Percentiles rank a stretch among this genome's conserved stretches.
These are phyloP conservation scores for Cuculus canorus DNA, from an alignment of 2,797 vertebrate genomes.

Conservation along the genomic window DNA sequence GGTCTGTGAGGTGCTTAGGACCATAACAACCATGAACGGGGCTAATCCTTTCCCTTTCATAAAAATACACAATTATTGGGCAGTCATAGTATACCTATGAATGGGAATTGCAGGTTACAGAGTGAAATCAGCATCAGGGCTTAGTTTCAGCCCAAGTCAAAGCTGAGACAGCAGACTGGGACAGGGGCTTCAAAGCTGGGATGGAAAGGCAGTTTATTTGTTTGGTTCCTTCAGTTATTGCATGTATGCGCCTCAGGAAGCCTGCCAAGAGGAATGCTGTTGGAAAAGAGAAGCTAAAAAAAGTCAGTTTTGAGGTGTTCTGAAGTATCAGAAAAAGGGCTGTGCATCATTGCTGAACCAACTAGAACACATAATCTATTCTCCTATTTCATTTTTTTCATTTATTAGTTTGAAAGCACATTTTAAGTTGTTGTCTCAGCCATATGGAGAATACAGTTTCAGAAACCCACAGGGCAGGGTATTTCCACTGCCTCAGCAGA, in stretches of 20 bases:
- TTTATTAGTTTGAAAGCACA: background rate
- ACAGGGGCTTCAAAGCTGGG: background rate
- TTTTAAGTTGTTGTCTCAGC: background rate
- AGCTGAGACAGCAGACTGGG: background rate
- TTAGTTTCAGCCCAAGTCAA: background rate
- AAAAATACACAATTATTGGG: background rate
- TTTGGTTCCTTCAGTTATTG: background rate
- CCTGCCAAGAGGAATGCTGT: background rate
- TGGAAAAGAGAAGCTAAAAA: background rate
- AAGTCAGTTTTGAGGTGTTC: background rate
- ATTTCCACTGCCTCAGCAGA: background rate
- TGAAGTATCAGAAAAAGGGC: background rate
- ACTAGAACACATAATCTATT: background rate
- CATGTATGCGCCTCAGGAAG: background rate
- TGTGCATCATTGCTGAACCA: background rate
- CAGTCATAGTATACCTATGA: fast-evolving
- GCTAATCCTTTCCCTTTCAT: background rate
- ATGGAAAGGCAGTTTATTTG: background rate
- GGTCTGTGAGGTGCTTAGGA: background rate
- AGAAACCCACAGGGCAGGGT: background rate
- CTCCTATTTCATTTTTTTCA: background rate
- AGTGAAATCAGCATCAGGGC: background rate
- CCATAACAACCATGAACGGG: background rate
- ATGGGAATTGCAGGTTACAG: background rate
- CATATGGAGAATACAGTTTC: background rate